Evolutionary conservation across 2,888 invertebrate genomes (phyloP), one percentile per base, ranked within the genome.

Genomic region (Caenorhabditis drosophilae): DNA sequence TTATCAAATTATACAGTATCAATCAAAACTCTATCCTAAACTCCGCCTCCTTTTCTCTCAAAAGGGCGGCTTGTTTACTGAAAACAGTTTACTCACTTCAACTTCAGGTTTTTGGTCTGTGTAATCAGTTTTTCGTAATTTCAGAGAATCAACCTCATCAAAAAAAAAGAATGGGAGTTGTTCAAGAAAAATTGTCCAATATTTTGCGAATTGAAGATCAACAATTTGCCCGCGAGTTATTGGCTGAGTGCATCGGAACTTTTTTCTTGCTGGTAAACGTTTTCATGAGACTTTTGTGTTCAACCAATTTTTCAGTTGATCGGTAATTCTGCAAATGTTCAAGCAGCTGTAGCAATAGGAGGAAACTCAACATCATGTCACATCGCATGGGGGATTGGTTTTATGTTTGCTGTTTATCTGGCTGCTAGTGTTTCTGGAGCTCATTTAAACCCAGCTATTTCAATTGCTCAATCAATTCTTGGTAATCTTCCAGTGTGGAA

Each of bases 381-480:
- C 26, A 71, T 81, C 34, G 81, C 79, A 11, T 81, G 81, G 81
- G 81, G 81, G 27, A 76, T 81, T 59, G 81, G 81, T 11, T 80
- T 81, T 57, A 77, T 80, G 67, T 81, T 81, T 38, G 81, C 76
- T 34, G 78, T 81, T n/a, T 80, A 74, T 42, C 46, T 77, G 20
- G 76, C 80, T 12, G 75, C 75, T 16, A 72, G 67, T 54, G 77
- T 80, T 18, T 81, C 80, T 16, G 80, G 79, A 27, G 81, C 67
- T 2, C 79, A 81, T 54, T 54, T 80, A 27, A 80, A 80, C 31
- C 80, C 80, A 41, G 78, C 80, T 16, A 81, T 78, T 47, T 77
- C 78, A 20, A 49, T 80, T 22, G 72, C 73, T 22, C 70, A 72
- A 46, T 59, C 66, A 18, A 61, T 81, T 52, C 74, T 72, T 47